Evolutionary conservation across 2,113 vertebrate species (phyloP).

Genomic region (Pteropus alecto): DNA sequence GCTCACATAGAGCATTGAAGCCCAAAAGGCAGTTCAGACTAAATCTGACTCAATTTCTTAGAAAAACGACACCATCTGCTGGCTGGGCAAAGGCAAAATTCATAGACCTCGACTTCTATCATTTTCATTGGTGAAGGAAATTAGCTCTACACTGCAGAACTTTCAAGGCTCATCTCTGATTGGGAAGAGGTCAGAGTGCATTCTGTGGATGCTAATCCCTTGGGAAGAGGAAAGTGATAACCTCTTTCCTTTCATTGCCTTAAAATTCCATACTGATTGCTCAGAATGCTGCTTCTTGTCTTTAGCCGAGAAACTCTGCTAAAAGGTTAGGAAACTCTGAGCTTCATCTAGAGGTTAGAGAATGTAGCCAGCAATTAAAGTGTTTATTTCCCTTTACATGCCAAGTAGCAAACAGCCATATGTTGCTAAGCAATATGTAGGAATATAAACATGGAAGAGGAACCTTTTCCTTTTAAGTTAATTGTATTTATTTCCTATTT

Average conservation of each 20-base stretch:
- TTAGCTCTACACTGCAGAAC: background rate
- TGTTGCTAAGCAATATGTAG: background rate
- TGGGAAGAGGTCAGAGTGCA: background rate
- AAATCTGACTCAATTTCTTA: conserved; percentile 27
- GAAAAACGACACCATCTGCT: conserved; percentile 80
- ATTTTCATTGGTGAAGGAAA: background rate
- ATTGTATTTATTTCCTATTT: background rate
- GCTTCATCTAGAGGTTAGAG: background rate
- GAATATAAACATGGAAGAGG: background rate
- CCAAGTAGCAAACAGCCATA: background rate
- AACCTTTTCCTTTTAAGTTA: background rate
- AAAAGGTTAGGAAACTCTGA: background rate
- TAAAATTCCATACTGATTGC: background rate
- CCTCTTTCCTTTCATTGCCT: background rate
- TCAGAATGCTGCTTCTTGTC: background rate
- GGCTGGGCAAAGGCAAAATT: conserved; percentile 66
- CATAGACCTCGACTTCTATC: background rate
- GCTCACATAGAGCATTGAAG: background rate
- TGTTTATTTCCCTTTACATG: background rate
- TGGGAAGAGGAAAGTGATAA: background rate
- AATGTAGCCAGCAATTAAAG: background rate
- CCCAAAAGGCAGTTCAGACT: background rate
- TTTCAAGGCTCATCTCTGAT: background rate
- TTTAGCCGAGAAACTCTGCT: background rate
- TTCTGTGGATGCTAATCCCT: background rate